Conservation (phyloP, 2,888 invertebrate species). For the Agriopis aurantiaria region DNA sequence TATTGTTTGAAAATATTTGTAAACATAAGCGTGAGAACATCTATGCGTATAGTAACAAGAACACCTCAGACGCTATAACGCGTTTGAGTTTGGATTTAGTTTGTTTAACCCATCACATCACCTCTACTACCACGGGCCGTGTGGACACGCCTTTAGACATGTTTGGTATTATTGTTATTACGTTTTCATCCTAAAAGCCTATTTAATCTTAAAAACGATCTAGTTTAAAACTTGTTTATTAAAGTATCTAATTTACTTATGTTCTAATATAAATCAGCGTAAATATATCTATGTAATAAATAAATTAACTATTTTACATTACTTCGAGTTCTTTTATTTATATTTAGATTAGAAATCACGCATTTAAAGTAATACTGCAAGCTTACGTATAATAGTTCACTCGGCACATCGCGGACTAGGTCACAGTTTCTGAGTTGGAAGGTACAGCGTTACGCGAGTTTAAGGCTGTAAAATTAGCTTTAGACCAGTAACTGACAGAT, state of each 20-base stretch:
- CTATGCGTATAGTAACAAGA: neutral
- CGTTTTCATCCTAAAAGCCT: constrained; percentile 36
- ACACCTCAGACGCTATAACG: neutral
- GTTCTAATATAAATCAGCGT: constrained; percentile 51
- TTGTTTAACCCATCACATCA: neutral
- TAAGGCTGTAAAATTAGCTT: neutral
- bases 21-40: neutral
- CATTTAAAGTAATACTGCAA: constrained; percentile 76
- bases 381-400: constrained; percentile 67
- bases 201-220: constrained; percentile 18
- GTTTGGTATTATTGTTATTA: constrained; percentile 19
- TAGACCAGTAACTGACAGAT: neutral
- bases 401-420: constrained; percentile 35
- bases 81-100: neutral
- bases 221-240: constrained; percentile 32
- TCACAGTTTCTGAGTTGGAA: constrained; percentile 10
- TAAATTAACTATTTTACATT: constrained; percentile 71
- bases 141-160: constrained; percentile 12
- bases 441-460: neutral
- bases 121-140: neutral
- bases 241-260: constrained; percentile 37
- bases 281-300: constrained; percentile 62
- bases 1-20: neutral
- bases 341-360: constrained; percentile 10
- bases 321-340: constrained; percentile 75